These are phyloP conservation scores for Rotaria macrura DNA, from an alignment of 2,888 invertebrate genomes.

Conservation along the genomic window DNA sequence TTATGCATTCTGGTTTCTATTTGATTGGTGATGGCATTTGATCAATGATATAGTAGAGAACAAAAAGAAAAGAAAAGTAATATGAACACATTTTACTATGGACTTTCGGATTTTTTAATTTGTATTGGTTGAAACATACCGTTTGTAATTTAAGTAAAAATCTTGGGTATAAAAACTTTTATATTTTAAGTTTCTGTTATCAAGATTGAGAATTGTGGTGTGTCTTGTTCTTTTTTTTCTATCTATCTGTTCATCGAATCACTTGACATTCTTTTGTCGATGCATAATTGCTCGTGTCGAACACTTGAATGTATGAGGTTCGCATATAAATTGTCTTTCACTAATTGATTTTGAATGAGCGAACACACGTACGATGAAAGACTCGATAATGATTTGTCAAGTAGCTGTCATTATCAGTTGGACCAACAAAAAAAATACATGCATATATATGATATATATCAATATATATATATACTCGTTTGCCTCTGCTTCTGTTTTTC, in stretches of 20 bases:
- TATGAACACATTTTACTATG: neutral
- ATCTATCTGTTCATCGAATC: constrained; percentile 12
- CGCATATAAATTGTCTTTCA: neutral
- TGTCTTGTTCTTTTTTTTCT: neutral
- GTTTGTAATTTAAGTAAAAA: neutral
- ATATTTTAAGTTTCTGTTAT: neutral
- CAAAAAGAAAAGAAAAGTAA: neutral
- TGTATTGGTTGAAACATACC: neutral
- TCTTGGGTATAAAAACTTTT: neutral
- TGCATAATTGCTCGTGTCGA: constrained; percentile 12
- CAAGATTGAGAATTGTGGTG: neutral
- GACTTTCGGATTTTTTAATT: neutral
- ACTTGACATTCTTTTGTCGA: constrained; percentile 5
- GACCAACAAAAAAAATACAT: neutral
- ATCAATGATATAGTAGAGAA: neutral
- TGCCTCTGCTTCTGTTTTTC: neutral
- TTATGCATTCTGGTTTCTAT: neutral
- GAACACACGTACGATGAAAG: constrained; percentile 7
- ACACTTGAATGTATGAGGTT: constrained; percentile 4
- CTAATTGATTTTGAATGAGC: constrained; percentile 15
- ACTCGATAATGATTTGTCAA: constrained; percentile 12
- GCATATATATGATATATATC: neutral
- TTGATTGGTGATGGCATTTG: neutral
- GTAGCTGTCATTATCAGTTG: constrained; percentile 12
- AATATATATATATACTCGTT: neutral